These are phyloP conservation scores for Ylistrum balloti DNA, from an alignment of 1,140 invertebrate species.

Conservation along the genomic window DNA sequence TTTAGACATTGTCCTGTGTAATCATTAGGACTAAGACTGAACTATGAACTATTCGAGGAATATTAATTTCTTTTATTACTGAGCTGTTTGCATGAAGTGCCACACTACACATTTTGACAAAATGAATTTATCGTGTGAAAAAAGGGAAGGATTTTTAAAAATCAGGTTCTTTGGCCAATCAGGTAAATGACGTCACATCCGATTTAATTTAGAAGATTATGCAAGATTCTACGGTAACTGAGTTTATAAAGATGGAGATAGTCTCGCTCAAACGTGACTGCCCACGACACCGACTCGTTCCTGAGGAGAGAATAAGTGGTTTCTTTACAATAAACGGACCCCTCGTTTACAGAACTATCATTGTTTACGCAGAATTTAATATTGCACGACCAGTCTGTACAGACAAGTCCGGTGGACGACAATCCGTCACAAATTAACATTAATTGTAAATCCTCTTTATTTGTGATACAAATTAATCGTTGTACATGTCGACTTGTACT, in stretches of 20 bases:
- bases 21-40: background rate
- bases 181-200: slow-evolving; percentile 1
- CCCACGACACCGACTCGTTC: background rate
- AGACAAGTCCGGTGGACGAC: background rate
- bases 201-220: background rate
- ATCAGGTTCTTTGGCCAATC: background rate
- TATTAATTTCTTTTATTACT: background rate
- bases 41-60: background rate
- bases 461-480: too few relatives aligned
- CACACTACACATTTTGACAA: background rate
- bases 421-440: background rate
- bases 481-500: background rate
- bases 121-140: background rate
- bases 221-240: background rate
- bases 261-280: slow-evolving; percentile 36
- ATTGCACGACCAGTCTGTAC: background rate
- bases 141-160: background rate
- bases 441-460: too few relatives aligned
- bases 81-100: background rate
- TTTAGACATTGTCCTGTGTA: background rate
- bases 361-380: background rate
- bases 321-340: background rate
- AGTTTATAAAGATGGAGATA: background rate
- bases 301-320: background rate
- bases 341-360: background rate